A percentile compares a stretch with the other conserved stretches of the same genome.
Evolutionary conservation across 2,797 vertebrate genomes (phyloP).

Genomic region (Sparus aurata): DNA sequence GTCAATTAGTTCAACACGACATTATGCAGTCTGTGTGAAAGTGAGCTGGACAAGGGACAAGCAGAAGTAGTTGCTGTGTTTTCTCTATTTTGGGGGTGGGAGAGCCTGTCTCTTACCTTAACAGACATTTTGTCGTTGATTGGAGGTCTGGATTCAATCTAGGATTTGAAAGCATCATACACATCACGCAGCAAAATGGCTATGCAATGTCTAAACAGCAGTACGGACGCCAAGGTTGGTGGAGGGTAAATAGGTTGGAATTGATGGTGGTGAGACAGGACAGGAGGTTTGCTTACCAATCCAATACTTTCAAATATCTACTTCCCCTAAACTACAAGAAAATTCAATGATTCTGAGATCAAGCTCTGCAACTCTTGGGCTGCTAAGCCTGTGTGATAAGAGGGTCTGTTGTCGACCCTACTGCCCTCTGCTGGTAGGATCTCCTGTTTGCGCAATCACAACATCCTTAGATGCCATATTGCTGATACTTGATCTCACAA

Average conservation of each 20-base stretch:
- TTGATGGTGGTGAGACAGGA: conserved; percentile 6
- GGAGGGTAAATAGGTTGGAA: not conserved
- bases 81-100: not conserved
- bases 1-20: conserved; percentile 30
- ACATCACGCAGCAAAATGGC: conserved; percentile 80
- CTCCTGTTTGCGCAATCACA: not conserved
- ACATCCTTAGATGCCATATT: not conserved
- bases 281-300: not conserved
- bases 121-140: conserved; percentile 86
- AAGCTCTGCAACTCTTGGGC: not conserved
- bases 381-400: not conserved
- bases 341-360: not conserved
- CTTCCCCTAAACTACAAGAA: not conserved
- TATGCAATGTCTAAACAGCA: conserved; percentile 56
- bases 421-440: conserved; percentile 62
- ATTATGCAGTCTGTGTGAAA: not conserved
- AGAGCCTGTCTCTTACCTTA: conserved; percentile 80
- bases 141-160: conserved; percentile 85
- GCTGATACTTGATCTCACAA: not conserved
- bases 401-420: conserved; percentile 14
- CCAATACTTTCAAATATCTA: not conserved
- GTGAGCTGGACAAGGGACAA: not conserved
- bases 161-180: conserved; percentile 86
- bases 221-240: not conserved
- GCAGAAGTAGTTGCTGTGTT: not conserved